phyloP scores from a whole-genome alignment of 2,113 vertebrate genomes.

The Petrocephalus zakoni region DNA sequence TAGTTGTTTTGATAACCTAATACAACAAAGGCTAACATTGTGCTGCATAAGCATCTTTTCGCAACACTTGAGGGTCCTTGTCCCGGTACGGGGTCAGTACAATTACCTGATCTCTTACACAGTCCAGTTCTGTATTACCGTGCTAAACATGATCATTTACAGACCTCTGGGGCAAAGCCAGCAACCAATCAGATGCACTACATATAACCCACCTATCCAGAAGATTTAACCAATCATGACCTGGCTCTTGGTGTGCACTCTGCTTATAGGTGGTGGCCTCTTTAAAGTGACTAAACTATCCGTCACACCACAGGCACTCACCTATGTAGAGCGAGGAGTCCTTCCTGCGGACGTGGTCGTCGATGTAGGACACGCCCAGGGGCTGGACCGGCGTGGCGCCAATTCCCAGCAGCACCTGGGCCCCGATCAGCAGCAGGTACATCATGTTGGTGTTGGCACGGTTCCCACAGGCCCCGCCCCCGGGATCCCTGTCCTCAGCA shows the following conservation, averaged over 20 bases:
- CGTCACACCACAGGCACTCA: slow-evolving; percentile 47
- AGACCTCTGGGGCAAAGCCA: background rate
- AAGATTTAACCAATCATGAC: background rate
- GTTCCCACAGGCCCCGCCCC: slow-evolving; percentile 68
- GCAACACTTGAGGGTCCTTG: background rate
- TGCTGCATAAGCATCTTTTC: background rate
- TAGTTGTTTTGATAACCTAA: too few species aligned
- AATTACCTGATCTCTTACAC: background rate
- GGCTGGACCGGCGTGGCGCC: slow-evolving; percentile 97
- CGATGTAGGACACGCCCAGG: slow-evolving; percentile 91
- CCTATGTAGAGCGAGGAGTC: slow-evolving; percentile 95
- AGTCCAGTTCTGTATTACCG: background rate
- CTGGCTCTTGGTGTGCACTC: background rate
- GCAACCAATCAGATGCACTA: background rate
- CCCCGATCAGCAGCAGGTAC: slow-evolving; percentile 98
- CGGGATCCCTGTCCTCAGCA: slow-evolving; percentile 55
- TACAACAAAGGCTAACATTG: too few species aligned
- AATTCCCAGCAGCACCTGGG: slow-evolving; percentile 92
- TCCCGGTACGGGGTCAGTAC: background rate
- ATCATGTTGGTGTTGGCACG: slow-evolving; percentile 95
- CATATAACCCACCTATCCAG: background rate
- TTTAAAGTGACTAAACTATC: background rate
- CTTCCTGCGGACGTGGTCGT: slow-evolving; percentile 88
- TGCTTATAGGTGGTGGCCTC: background rate
- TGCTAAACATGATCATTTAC: background rate